Percentiles rank a stretch among this genome's conserved stretches.
Conservation (phyloP, 2,888 invertebrate species). For the Torymus texanus region DNA sequence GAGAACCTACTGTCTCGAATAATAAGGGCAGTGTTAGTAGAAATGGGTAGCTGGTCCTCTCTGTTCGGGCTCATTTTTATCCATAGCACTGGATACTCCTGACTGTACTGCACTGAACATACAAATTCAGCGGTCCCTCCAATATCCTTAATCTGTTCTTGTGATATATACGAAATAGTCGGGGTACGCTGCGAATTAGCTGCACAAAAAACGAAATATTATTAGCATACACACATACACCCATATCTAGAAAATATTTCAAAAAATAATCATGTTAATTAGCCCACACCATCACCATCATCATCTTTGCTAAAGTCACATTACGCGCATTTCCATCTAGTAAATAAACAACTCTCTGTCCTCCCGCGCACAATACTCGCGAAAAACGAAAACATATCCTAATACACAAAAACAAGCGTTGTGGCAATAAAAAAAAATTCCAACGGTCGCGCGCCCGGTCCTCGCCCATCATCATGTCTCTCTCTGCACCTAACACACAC, state of each 20-base stretch:
- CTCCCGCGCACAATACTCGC: no score
- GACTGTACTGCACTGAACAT: conserved; percentile 92
- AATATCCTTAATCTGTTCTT: conserved; percentile 93
- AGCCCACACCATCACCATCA: no score
- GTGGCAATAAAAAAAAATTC: no score
- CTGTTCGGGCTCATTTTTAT: conserved; percentile 80
- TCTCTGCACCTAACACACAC: no score
- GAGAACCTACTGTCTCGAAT: conserved; percentile 90
- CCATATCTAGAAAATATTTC: background rate
- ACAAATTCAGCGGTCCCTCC: conserved; percentile 91
- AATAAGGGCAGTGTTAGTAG: conserved; percentile 88
- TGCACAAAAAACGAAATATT: conserved; percentile 68
- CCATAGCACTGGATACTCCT: conserved; percentile 92
- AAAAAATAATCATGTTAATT: background rate
- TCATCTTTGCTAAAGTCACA: no score
- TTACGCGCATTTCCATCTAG: no score
- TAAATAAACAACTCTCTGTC: no score
- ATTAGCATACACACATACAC: background rate
- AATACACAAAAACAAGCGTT: no score
- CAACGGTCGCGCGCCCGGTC: no score
- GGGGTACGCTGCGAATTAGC: conserved; percentile 85
- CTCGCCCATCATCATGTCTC: no score
- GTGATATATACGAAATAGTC: conserved; percentile 93
- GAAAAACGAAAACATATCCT: no score
- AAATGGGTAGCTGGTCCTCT: conserved; percentile 86